These are phyloP conservation scores for Colius striatus DNA, from an alignment of 2,113 vertebrate genomes.

Conservation along the genomic window DNA sequence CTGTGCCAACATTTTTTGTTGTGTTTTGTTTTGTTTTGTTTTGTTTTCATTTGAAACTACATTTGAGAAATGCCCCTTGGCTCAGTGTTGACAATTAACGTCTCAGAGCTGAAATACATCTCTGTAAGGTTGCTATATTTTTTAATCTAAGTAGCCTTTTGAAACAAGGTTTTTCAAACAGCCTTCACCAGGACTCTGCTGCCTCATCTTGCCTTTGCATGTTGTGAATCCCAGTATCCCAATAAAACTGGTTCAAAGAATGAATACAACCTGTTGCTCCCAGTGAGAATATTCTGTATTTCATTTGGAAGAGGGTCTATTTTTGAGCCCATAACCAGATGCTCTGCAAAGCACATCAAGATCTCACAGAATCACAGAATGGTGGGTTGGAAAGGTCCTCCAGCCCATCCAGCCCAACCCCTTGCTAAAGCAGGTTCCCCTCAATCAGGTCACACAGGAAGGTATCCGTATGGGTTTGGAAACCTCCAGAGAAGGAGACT, in stretches of 20 bases:
- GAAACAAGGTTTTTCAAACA: not conserved
- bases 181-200: not conserved
- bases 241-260: not conserved
- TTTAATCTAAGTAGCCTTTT: not conserved
- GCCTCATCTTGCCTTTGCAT: not conserved
- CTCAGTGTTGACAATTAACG: not conserved
- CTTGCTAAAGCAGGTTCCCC: too few species aligned
- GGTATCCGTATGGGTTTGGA: too few species aligned
- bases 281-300: not conserved
- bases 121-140: not conserved
- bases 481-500: too few species aligned
- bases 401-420: too few species aligned
- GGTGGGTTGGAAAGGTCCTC: too few species aligned
- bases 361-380: not conserved
- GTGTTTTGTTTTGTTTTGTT: too few species aligned
- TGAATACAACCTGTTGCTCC: not conserved
- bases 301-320: not conserved
- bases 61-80: constrained; percentile 35
- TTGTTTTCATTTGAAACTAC: not conserved
- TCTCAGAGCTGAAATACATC: not conserved
- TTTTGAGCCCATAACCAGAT: not conserved
- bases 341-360: not conserved
- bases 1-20: not conserved
- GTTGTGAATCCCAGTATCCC: not conserved
- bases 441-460: too few species aligned